Percentiles rank a stretch among this genome's conserved stretches.
phyloP scores from a whole-genome alignment of 2,113 vertebrate genomes.

The Kobus ellipsiprymnus region DNA sequence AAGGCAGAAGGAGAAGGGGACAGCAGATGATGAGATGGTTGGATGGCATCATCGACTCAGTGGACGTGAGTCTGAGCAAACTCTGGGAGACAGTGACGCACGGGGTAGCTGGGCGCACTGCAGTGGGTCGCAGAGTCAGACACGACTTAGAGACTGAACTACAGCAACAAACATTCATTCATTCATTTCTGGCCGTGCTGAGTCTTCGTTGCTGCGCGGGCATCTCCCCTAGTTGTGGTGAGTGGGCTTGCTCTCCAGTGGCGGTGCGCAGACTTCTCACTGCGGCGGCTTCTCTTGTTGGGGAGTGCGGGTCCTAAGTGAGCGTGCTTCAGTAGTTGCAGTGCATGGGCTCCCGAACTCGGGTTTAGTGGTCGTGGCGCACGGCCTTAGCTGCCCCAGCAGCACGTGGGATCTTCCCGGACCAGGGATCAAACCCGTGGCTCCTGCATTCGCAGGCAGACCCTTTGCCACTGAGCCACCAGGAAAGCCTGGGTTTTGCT shows the following conservation, averaged over 20 bases:
- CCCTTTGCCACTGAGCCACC: background rate
- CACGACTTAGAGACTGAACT: background rate
- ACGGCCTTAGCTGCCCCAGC: background rate
- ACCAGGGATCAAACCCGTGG: background rate
- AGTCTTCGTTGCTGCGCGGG: rapidly evolving
- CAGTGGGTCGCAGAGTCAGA: background rate
- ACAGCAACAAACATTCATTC: background rate
- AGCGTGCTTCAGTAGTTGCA: background rate
- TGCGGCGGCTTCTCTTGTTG: background rate
- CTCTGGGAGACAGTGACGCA: background rate
- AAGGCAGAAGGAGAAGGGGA: background rate
- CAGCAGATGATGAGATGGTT: background rate
- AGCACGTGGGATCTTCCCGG: background rate
- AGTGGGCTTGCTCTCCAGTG: background rate
- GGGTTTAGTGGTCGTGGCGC: background rate
- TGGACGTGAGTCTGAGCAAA: background rate
- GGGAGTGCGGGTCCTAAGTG: background rate
- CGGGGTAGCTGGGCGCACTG: background rate
- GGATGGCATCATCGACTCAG: background rate
- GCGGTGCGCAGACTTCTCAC: background rate
- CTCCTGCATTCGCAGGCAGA: background rate
- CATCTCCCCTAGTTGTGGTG: background rate
- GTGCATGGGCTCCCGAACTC: rapidly evolving
- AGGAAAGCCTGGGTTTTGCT: background rate
- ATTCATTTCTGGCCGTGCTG: background rate